Percentiles rank a stretch among this genome's conserved stretches.
These are phyloP conservation scores for Phoeniculus purpureus DNA, from an alignment of 2,797 vertebrate species.

Conservation along the genomic window DNA sequence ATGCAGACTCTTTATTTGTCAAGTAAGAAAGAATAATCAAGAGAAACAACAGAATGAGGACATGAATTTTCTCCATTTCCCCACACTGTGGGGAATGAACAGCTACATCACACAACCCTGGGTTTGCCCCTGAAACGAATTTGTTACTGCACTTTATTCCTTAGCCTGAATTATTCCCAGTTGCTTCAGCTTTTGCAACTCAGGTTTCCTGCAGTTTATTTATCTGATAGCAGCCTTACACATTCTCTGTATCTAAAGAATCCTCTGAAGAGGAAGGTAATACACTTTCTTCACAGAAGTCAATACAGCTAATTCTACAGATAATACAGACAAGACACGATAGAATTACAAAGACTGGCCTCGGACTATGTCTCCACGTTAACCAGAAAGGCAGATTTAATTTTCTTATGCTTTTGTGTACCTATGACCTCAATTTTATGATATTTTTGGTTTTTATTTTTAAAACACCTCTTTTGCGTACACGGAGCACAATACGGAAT, in stretches of 20 bases:
- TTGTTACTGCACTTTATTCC: constrained; percentile 47
- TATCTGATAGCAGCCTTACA: not conserved
- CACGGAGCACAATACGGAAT: not conserved
- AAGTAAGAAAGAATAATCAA: not conserved
- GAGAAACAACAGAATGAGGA: not conserved
- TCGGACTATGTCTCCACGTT: not conserved
- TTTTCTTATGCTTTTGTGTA: constrained; percentile 5
- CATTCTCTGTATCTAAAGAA: not conserved
- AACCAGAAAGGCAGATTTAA: not conserved
- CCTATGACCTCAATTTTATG: not conserved
- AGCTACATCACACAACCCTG: not conserved
- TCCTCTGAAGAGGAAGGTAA: not conserved
- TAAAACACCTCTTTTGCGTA: not conserved
- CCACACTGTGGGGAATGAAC: not conserved
- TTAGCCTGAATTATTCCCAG: constrained; percentile 48
- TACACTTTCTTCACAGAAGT: not conserved
- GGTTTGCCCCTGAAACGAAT: constrained; percentile 32
- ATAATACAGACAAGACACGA: not conserved
- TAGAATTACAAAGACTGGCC: not conserved
- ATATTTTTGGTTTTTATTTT: not conserved
- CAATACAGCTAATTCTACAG: not conserved
- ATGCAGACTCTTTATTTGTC: not conserved
- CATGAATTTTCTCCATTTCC: not conserved
- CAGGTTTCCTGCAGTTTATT: constrained; percentile 6
- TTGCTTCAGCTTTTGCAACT: not conserved